These are phyloP conservation scores for Myiotriccus ornatus DNA, from an alignment of 2,797 vertebrate genomes.

Conservation along the genomic window DNA sequence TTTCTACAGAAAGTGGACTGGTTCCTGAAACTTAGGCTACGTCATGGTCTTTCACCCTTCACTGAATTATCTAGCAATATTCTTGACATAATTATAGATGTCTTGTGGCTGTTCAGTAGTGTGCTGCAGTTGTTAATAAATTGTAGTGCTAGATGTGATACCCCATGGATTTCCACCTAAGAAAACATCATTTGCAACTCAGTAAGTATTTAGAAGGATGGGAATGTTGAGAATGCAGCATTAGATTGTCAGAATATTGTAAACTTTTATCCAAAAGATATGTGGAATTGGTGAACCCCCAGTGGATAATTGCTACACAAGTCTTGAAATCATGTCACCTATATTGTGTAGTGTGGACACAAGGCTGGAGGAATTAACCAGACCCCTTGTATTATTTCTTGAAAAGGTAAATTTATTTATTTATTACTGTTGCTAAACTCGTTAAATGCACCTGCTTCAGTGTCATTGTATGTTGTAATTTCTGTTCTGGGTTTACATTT, in stretches of 20 bases:
- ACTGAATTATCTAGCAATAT: neutral
- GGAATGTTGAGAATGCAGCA: neutral
- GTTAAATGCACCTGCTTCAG: neutral
- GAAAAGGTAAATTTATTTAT: neutral
- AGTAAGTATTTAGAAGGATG: neutral
- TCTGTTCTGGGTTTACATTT: neutral
- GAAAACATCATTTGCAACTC: neutral
- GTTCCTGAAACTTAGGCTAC: neutral
- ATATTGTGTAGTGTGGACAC: neutral
- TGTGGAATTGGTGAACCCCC: neutral
- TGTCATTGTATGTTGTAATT: neutral
- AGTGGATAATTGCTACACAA: neutral
- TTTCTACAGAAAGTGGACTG: neutral
- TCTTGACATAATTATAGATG: neutral
- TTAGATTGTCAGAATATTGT: neutral
- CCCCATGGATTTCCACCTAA: neutral
- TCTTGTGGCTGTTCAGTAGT: neutral
- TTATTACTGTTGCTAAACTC: neutral
- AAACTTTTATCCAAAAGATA: neutral
- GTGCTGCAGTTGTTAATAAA: neutral
- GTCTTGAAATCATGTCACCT: neutral
- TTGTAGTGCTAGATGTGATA: neutral
- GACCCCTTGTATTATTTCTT: neutral
- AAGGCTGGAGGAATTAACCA: neutral
- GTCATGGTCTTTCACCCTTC: neutral